Evolutionary conservation across 2,888 invertebrate genomes (phyloP).

Genomic region (Polyommatus iphigenia): DNA sequence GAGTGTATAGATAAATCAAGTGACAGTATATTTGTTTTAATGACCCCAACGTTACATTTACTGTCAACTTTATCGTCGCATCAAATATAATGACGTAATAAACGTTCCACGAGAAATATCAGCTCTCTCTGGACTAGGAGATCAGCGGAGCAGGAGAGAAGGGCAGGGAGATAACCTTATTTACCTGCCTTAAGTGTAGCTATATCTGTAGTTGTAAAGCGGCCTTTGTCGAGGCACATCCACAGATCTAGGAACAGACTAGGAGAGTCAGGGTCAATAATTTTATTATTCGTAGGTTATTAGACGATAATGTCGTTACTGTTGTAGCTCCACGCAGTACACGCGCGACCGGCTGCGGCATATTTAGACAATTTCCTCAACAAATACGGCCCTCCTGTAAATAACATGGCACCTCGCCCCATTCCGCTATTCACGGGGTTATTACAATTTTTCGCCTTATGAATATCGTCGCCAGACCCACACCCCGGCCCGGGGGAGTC

Average conservation of each 20-base stretch:
- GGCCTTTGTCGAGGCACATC: neutral
- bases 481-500: constrained; percentile 65
- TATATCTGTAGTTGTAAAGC: neutral
- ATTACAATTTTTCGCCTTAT: constrained; percentile 81
- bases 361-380: constrained; percentile 75
- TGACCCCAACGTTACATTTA: constrained; percentile 15
- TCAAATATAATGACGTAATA: constrained; percentile 29
- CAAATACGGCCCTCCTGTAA: constrained; percentile 68
- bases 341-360: constrained; percentile 48
- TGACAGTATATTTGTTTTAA: constrained; percentile 22
- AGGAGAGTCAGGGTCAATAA: neutral
- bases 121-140: neutral
- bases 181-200: neutral
- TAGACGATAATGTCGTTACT: neutral
- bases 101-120: constrained; percentile 6
- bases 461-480: constrained; percentile 69
- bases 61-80: constrained; percentile 23
- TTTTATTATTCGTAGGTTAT: neutral
- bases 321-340: constrained; percentile 33
- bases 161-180: neutral
- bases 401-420: constrained; percentile 62
- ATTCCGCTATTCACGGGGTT: constrained; percentile 69
- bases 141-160: neutral
- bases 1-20: constrained; percentile 21
- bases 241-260: neutral